Evolutionary conservation across 2,113 vertebrate species (phyloP).

Genomic region (Aegithalos caudatus): DNA sequence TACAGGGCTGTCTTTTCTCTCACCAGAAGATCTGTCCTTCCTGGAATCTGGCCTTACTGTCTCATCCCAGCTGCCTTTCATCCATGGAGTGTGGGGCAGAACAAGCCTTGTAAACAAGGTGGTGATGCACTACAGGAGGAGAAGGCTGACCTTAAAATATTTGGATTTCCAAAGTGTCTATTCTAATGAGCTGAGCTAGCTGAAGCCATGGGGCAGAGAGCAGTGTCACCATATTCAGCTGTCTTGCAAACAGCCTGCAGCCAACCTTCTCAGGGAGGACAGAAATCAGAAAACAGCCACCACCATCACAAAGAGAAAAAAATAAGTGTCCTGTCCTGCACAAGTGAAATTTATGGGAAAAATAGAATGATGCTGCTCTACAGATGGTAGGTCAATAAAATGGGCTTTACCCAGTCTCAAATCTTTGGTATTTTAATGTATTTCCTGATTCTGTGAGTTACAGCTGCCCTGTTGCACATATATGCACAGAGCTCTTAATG

Average conservation of each 20-base stretch:
- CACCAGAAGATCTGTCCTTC: not conserved
- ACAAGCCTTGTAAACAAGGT: slow-evolving; percentile 9
- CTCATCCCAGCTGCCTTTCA: not conserved
- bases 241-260: not conserved
- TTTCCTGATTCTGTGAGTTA: slow-evolving; percentile 38
- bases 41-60: not conserved
- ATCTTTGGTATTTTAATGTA: slow-evolving; percentile 1
- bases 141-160: slow-evolving; percentile 3
- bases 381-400: not conserved
- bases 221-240: not conserved
- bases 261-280: not conserved
- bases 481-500: not conserved
- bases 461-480: not conserved
- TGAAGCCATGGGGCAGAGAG: not conserved
- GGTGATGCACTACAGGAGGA: not conserved
- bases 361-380: not conserved
- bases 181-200: not conserved
- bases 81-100: not conserved
- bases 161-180: not conserved
- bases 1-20: not conserved
- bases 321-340: not conserved
- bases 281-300: not conserved
- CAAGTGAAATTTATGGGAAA: not conserved
- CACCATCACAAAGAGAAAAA: not conserved
- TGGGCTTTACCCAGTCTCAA: not conserved